Conservation (phyloP, 2,113 vertebrate species). For the Oncorhynchus nerka region DNA sequence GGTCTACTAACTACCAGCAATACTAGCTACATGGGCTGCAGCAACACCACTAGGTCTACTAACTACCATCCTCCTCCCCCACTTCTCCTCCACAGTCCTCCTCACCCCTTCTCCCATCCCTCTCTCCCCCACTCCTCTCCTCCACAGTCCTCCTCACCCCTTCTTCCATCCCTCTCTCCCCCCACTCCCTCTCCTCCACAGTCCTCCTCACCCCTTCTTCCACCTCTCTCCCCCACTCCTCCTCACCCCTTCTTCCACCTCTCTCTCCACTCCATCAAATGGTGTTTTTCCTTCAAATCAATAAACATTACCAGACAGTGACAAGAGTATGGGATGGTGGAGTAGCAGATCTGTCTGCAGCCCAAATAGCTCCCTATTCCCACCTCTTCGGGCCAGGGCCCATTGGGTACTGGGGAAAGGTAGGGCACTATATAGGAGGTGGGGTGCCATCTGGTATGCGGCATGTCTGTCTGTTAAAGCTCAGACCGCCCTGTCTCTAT, state of each 20-base stretch:
- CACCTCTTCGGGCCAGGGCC: too few relatives aligned
- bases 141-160: constrained; percentile 2
- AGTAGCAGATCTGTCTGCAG: constrained; percentile 45
- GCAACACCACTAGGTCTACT: too few relatives aligned
- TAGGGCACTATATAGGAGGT: too few relatives aligned
- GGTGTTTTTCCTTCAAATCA: constrained; percentile 72
- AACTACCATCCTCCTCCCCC: too few relatives aligned
- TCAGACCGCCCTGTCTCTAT: constrained; percentile 61
- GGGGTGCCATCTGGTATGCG: too few relatives aligned
- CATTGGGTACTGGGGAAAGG: too few relatives aligned
- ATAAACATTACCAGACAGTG: constrained; percentile 79
- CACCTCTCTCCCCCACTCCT: background rate
- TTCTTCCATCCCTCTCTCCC: background rate
- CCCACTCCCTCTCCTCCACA: too few relatives aligned
- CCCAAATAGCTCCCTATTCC: too few relatives aligned
- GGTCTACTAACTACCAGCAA: too few relatives aligned
- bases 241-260: background rate
- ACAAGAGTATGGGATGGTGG: constrained; percentile 71
- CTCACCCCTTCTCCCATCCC: background rate
- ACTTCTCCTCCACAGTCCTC: background rate
- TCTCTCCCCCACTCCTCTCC: constrained; percentile 11
- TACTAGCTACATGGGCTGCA: too few relatives aligned
- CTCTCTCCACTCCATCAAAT: constrained; percentile 68
- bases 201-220: background rate
- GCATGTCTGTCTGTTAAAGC: constrained; percentile 59